These are phyloP conservation scores for Mercenaria mercenaria DNA, from an alignment of 1,140 invertebrate genomes.

Conservation along the genomic window DNA sequence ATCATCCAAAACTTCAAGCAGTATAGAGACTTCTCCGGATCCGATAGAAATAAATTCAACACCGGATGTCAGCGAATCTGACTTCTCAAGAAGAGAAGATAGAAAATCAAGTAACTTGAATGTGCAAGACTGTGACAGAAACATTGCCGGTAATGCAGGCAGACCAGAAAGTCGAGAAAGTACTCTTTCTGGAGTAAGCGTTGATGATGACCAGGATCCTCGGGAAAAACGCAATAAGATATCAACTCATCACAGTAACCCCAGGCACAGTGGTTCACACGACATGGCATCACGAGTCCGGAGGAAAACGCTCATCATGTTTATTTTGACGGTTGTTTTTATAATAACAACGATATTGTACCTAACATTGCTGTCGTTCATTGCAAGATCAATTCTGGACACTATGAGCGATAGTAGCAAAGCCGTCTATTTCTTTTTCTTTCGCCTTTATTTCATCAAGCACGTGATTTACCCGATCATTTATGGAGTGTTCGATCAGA, in stretches of 20 bases:
- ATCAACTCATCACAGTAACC: too few species aligned
- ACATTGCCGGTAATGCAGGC: too few species aligned
- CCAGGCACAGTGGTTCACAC: too few species aligned
- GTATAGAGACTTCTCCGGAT: too few species aligned
- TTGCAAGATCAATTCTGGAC: background rate
- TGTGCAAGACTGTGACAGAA: too few species aligned
- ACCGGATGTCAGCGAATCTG: background rate
- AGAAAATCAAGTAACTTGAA: background rate
- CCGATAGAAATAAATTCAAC: background rate
- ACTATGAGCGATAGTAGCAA: constrained; percentile 11
- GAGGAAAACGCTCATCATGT: constrained; percentile 46
- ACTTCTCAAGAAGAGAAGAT: background rate
- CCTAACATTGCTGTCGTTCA: constrained; percentile 8
- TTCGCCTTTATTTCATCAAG: constrained; percentile 51
- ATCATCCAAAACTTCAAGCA: background rate
- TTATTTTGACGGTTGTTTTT: constrained; percentile 32
- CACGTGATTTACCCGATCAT: constrained; percentile 53
- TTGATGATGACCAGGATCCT: background rate
- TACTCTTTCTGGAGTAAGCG: background rate
- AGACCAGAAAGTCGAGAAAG: background rate
- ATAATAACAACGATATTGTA: constrained; percentile 42
- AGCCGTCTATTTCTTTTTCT: constrained; percentile 47
- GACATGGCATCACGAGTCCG: background rate
- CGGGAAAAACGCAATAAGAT: too few species aligned
- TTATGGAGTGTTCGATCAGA: constrained; percentile 29